Conservation (phyloP, 2,113 vertebrate genomes). For the Eubucco bourcierii region DNA sequence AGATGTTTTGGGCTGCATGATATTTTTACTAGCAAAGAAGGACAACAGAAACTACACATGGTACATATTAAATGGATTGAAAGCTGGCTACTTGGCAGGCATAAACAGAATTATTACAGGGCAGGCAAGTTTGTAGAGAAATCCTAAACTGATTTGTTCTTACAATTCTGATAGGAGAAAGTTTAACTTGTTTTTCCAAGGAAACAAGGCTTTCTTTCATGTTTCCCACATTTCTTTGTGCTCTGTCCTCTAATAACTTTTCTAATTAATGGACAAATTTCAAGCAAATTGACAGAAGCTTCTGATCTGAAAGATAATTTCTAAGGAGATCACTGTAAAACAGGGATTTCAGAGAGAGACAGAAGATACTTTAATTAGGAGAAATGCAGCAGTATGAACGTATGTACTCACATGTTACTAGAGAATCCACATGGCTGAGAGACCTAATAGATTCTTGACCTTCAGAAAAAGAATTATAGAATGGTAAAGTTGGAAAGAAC, state of each 20-base stretch:
- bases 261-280: background rate
- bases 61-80: background rate
- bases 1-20: background rate
- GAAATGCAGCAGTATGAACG: background rate
- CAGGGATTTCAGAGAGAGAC: background rate
- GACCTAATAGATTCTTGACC: background rate
- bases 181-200: background rate
- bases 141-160: background rate
- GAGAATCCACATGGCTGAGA: background rate
- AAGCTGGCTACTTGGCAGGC: background rate
- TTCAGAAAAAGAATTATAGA: background rate
- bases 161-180: background rate
- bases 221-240: background rate
- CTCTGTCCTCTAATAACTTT: background rate
- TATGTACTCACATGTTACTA: background rate
- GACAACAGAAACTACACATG: slow-evolving; percentile 2
- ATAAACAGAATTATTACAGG: background rate
- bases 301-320: background rate
- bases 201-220: background rate
- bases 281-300: background rate
- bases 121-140: background rate
- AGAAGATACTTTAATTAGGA: background rate
- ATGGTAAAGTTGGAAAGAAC: too few species aligned
- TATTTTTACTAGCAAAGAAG: slow-evolving; percentile 10
- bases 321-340: background rate